phyloP scores from a whole-genome alignment of 2,888 invertebrate genomes.

The Lasius fuliginosus region DNA sequence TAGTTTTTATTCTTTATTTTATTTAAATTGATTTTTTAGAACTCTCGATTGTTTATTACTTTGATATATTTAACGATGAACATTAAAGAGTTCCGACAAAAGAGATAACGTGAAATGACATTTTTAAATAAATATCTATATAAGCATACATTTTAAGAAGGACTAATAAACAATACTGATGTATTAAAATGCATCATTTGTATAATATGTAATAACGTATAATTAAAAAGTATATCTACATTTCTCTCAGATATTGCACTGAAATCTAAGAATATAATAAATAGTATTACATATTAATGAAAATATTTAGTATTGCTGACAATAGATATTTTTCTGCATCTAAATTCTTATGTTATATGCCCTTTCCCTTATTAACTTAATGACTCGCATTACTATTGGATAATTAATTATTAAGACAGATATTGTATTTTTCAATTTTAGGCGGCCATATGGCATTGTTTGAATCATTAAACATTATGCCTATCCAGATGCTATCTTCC shows the following conservation, averaged over 20 bases:
- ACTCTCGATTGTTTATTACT: not conserved
- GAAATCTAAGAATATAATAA: not conserved
- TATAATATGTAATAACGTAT: not conserved
- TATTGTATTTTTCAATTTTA: constrained; percentile 86
- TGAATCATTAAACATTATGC: constrained; percentile 99
- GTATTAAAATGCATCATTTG: not conserved
- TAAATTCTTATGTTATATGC: not conserved
- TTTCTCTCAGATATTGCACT: not conserved
- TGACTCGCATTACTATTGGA: not conserved
- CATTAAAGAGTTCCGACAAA: not conserved
- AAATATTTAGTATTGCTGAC: not conserved
- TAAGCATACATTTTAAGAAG: not conserved
- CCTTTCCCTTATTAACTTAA: not conserved
- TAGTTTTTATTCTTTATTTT: not conserved
- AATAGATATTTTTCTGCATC: not conserved
- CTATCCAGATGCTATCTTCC: constrained; percentile 97
- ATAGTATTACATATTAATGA: not conserved
- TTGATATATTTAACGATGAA: not conserved
- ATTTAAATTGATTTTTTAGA: not conserved
- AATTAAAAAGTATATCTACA: not conserved
- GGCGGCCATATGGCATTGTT: constrained; percentile 99
- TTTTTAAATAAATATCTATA: not conserved
- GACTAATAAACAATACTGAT: not conserved
- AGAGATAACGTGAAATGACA: not conserved
- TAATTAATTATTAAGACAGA: not conserved